Percentiles rank a stretch among this genome's conserved stretches.
phyloP scores from a whole-genome alignment of 2,113 vertebrate species.

The Sapayoa aenigma region DNA sequence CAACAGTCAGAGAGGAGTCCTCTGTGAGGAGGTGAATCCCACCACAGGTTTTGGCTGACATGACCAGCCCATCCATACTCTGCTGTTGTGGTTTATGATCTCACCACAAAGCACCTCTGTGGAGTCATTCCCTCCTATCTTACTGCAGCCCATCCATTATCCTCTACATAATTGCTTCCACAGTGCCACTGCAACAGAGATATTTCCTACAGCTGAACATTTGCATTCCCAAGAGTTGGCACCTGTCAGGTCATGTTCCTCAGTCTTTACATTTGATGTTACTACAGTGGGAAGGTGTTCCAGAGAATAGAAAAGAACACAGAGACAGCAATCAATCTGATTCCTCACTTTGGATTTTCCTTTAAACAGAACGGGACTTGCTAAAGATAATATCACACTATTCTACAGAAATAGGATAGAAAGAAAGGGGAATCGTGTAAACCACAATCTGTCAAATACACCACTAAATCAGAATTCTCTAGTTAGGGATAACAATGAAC shows the following conservation, averaged over 20 bases:
- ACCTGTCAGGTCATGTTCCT: background rate
- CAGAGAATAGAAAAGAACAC: background rate
- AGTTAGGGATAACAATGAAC: background rate
- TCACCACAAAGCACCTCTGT: background rate
- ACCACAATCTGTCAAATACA: background rate
- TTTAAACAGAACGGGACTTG: background rate
- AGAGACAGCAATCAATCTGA: background rate
- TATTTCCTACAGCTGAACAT: background rate
- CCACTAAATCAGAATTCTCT: background rate
- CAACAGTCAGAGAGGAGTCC: background rate
- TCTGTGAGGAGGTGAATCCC: background rate
- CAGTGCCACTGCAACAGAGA: background rate
- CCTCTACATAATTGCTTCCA: constrained; percentile 1
- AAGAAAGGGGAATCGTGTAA: background rate
- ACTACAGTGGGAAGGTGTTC: background rate
- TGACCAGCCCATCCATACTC: background rate
- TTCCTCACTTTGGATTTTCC: background rate
- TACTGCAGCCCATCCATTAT: background rate
- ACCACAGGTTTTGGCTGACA: background rate
- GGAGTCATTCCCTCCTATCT: background rate
- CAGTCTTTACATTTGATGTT: constrained; percentile 15
- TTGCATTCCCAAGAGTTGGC: background rate
- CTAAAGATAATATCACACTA: background rate
- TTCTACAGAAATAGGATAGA: background rate
- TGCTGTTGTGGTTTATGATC: background rate